Conservation (phyloP, 2,888 invertebrate genomes). For the Steinernema carpocapsae region DNA sequence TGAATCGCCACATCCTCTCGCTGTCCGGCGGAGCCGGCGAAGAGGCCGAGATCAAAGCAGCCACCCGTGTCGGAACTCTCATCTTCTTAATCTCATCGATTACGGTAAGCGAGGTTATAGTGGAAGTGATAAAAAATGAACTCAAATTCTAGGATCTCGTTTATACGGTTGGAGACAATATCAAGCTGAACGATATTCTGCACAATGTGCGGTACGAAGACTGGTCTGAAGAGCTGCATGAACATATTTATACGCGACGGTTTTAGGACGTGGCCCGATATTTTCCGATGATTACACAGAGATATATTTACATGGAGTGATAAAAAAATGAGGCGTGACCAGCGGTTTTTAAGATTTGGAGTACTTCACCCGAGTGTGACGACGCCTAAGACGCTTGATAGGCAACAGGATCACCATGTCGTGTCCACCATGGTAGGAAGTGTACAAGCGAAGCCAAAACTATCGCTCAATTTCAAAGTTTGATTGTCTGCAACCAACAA, state of each 20-base stretch:
- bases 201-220: slow-evolving; percentile 36
- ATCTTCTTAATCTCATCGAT: slow-evolving; percentile 60
- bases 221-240: neutral
- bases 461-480: no score
- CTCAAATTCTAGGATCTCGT: slow-evolving; percentile 60
- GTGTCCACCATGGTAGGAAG: no score
- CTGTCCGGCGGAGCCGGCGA: neutral
- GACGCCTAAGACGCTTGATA: no score
- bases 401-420: no score
- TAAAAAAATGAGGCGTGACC: neutral
- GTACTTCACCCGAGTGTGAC: no score
- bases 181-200: slow-evolving; percentile 60
- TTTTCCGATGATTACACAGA: neutral
- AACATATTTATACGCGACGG: neutral
- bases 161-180: slow-evolving; percentile 59
- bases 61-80: slow-evolving; percentile 56
- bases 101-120: slow-evolving; percentile 53
- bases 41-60: slow-evolving; percentile 40
- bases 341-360: no score
- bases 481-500: no score
- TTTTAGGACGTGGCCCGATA: neutral
- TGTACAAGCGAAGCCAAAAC: no score
- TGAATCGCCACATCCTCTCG: neutral
- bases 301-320: neutral
- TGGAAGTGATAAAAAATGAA: slow-evolving; percentile 19